Evolutionary conservation across 2,888 invertebrate species (phyloP).

Genomic region (Congeria kusceri): DNA sequence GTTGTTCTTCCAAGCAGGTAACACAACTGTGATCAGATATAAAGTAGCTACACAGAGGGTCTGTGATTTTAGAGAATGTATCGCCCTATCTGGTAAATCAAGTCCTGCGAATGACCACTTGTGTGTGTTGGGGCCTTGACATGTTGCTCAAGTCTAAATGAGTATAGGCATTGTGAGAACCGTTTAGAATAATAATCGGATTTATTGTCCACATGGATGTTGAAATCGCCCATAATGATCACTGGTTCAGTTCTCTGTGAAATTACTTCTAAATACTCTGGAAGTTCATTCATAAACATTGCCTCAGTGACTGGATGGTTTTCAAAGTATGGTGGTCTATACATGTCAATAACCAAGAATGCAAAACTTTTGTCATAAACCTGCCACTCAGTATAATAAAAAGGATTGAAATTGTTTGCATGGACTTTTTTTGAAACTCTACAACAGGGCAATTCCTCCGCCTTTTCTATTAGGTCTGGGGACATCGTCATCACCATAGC

Average conservation of each 20-base stretch:
- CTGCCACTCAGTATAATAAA: conserved; percentile 19
- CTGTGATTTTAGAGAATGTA: conserved; percentile 17
- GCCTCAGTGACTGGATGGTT: conserved; percentile 39
- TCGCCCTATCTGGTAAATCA: conserved; percentile 34
- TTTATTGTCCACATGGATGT: conserved; percentile 22
- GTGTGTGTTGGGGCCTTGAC: conserved; percentile 24
- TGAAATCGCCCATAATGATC: conserved; percentile 35
- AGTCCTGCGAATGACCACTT: conserved; percentile 30
- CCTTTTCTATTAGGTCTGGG: conserved; percentile 19
- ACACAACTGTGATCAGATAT: conserved; percentile 36
- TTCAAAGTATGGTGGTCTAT: conserved; percentile 41
- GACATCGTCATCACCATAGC: conserved; percentile 30
- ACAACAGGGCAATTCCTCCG: conserved; percentile 28
- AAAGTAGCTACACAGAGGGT: conserved; percentile 13
- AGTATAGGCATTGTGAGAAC: conserved; percentile 17
- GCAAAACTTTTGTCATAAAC: conserved; percentile 12
- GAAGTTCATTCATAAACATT: conserved; percentile 39
- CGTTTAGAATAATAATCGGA: conserved; percentile 27
- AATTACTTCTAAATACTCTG: conserved; percentile 29
- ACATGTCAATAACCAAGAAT: conserved; percentile 38
- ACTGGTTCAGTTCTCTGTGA: conserved; percentile 10
- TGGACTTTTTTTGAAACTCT: conserved; percentile 22
- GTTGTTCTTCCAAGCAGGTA: conserved; percentile 26
- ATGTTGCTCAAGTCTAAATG: conserved; percentile 23
- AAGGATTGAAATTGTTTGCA: not conserved